phyloP scores from a whole-genome alignment of 2,797 vertebrate genomes.

The Gallinago stenura region DNA sequence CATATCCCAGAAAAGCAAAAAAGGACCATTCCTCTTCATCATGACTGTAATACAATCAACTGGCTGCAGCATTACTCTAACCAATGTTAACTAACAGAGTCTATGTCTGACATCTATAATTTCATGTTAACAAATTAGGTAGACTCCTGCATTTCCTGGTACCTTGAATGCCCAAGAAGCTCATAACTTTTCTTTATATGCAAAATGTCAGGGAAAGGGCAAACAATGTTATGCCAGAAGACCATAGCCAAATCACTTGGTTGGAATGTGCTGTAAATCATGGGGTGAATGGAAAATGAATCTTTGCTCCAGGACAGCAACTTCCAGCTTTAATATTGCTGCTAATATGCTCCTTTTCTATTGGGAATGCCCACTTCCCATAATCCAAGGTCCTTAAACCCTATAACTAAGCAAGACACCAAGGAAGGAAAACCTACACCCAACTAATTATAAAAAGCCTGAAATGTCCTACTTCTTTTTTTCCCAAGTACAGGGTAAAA shows the following conservation, averaged over 20 bases:
- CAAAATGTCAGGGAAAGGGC: slow-evolving; percentile 72
- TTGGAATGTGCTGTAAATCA: slow-evolving; percentile 66
- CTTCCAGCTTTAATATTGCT: slow-evolving; percentile 37
- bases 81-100: slow-evolving; percentile 67
- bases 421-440: neutral
- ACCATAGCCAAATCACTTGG: slow-evolving; percentile 71
- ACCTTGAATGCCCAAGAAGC: slow-evolving; percentile 72
- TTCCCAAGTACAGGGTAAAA: neutral
- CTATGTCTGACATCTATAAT: slow-evolving; percentile 73
- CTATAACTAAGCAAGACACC: slow-evolving; percentile 16
- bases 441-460: neutral
- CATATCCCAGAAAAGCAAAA: slow-evolving; percentile 72
- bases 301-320: slow-evolving; percentile 46
- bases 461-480: neutral
- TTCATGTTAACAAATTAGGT: slow-evolving; percentile 74
- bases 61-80: slow-evolving; percentile 70
- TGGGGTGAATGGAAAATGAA: slow-evolving; percentile 39
- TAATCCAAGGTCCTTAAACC: slow-evolving; percentile 46
- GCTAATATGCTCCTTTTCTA: slow-evolving; percentile 27
- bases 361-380: slow-evolving; percentile 30
- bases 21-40: slow-evolving; percentile 72
- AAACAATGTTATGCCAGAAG: slow-evolving; percentile 74
- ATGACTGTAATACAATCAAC: slow-evolving; percentile 73
- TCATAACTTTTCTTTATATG: slow-evolving; percentile 75
- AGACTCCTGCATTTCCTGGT: slow-evolving; percentile 72